Conservation (phyloP, 2,113 vertebrate species). For the Aldabrachelys gigantea region DNA sequence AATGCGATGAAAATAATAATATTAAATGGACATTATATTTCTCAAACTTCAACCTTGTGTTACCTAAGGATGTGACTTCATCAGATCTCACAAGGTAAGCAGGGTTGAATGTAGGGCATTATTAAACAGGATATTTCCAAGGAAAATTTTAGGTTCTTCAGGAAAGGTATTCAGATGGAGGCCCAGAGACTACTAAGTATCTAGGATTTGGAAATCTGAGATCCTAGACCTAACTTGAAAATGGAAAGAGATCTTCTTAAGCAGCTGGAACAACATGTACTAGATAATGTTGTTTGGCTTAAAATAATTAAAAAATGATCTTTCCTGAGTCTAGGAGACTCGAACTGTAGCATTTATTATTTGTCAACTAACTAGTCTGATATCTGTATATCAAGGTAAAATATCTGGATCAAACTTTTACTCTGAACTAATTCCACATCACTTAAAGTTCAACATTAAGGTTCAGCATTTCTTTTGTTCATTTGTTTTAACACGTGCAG, state of each 20-base stretch:
- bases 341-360: neutral
- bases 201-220: neutral
- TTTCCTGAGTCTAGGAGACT: neutral
- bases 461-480: neutral
- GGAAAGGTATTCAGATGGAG: neutral
- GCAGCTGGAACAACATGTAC: neutral
- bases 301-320: neutral
- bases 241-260: neutral
- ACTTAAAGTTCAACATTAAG: neutral
- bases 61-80: neutral
- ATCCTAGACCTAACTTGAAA: neutral
- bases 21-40: neutral
- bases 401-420: neutral
- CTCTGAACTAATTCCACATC: neutral
- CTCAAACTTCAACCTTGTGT: neutral
- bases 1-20: neutral
- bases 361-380: neutral
- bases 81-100: neutral
- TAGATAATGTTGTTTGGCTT: neutral
- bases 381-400: neutral
- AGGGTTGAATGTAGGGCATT: neutral
- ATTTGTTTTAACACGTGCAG: neutral
- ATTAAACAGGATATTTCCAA: neutral
- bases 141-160: neutral
- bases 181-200: neutral